These are phyloP conservation scores for Plestiodon gilberti DNA, from an alignment of 2,113 vertebrate genomes.

Conservation along the genomic window DNA sequence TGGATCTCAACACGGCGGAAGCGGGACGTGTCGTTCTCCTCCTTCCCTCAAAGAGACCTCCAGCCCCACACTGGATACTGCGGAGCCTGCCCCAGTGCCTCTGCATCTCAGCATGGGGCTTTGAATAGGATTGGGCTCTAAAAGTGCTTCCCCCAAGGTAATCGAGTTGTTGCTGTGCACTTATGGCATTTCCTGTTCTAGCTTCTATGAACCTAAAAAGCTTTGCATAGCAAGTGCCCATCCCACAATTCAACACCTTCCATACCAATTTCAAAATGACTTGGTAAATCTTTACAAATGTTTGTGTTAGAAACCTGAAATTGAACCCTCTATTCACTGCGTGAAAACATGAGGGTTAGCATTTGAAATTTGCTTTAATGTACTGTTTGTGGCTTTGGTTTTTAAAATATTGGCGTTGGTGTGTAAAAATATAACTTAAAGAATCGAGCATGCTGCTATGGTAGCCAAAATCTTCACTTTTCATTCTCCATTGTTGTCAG, in stretches of 20 bases:
- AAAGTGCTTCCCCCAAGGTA: no score
- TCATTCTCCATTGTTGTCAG: not conserved
- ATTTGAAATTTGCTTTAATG: not conserved
- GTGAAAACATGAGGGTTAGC: not conserved
- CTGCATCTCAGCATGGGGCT: no score
- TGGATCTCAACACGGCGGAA: no score
- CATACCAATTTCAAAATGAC: not conserved
- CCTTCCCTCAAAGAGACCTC: no score
- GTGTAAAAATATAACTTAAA: not conserved
- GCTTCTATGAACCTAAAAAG: not conserved
- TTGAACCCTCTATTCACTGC: not conserved
- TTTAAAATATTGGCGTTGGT: not conserved
- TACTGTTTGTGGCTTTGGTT: not conserved
- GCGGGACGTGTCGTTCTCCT: no score
- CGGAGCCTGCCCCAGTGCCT: no score
- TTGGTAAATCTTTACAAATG: not conserved
- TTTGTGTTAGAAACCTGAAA: not conserved
- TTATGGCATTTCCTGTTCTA: not conserved
- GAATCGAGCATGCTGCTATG: not conserved
- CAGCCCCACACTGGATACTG: no score
- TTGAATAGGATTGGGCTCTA: no score
- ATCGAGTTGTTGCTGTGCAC: not conserved
- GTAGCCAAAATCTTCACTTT: not conserved
- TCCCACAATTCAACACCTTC: not conserved
- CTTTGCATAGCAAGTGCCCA: not conserved